phyloP scores from a whole-genome alignment of 2,888 invertebrate species.

The Eilema griseolum region DNA sequence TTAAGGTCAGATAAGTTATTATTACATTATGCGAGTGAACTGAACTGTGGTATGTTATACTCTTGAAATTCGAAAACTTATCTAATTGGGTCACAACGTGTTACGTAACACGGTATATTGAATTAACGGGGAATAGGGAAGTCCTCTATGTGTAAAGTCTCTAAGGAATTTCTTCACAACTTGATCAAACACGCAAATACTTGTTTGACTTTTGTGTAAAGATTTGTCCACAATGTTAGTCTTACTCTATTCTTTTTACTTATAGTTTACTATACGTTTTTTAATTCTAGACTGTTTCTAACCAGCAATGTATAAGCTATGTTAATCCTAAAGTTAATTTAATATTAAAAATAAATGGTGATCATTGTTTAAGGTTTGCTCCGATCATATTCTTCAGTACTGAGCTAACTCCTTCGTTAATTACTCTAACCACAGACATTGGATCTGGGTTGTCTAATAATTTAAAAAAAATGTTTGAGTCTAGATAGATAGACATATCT shows the following conservation, averaged over 20 bases:
- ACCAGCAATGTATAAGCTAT: neutral
- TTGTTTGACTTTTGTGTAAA: slow-evolving; percentile 1
- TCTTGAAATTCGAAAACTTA: slow-evolving; percentile 57
- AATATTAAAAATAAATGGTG: too few relatives aligned
- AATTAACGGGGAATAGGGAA: slow-evolving; percentile 42
- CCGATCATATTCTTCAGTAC: too few relatives aligned
- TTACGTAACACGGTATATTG: slow-evolving; percentile 43
- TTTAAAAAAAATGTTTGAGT: too few relatives aligned
- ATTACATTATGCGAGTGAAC: slow-evolving; percentile 32
- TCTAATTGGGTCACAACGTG: slow-evolving; percentile 61
- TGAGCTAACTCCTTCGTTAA: too few relatives aligned
- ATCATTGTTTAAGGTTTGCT: too few relatives aligned
- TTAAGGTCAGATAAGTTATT: slow-evolving; percentile 32
- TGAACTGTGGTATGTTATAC: slow-evolving; percentile 34
- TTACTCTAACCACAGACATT: too few relatives aligned
- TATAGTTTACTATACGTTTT: too few relatives aligned
- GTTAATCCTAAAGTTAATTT: neutral
- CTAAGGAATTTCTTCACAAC: slow-evolving; percentile 19
- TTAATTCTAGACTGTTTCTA: neutral
- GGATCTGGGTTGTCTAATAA: too few relatives aligned
- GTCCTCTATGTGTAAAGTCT: slow-evolving; percentile 27
- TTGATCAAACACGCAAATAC: slow-evolving; percentile 24
- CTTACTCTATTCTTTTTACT: neutral
- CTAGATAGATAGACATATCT: too few relatives aligned
- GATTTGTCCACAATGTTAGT: neutral